These are phyloP conservation scores for Lydus trimaculatus DNA, from an alignment of 2,888 invertebrate species.

Conservation along the genomic window DNA sequence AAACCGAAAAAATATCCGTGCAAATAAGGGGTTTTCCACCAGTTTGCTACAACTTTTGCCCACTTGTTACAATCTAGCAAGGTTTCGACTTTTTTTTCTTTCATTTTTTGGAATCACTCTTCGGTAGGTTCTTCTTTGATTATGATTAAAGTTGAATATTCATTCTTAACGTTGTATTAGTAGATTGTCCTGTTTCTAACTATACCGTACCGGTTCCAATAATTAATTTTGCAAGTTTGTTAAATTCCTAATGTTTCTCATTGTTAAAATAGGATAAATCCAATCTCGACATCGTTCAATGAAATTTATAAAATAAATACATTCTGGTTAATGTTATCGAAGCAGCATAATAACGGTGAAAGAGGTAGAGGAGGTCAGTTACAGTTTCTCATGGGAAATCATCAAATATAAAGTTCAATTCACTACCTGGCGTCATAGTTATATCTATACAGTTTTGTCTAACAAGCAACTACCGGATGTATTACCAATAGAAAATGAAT, in stretches of 20 bases:
- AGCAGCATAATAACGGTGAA: not conserved
- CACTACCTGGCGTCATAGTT: not conserved
- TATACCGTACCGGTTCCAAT: too few relatives aligned
- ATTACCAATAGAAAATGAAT: not conserved
- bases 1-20: too few relatives aligned
- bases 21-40: too few relatives aligned
- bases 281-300: not conserved
- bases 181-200: too few relatives aligned
- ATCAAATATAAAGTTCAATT: conserved; percentile 12
- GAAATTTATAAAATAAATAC: not conserved
- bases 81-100: too few relatives aligned
- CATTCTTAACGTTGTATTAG: too few relatives aligned
- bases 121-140: too few relatives aligned
- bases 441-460: not conserved
- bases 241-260: not conserved
- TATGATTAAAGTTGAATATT: too few relatives aligned
- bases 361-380: conserved; percentile 6
- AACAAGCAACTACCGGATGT: not conserved
- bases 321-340: not conserved
- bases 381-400: conserved; percentile 1
- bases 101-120: too few relatives aligned
- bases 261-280: not conserved
- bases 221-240: too few relatives aligned
- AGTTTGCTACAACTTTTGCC: too few relatives aligned
- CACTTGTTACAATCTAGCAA: too few relatives aligned